Percentiles rank a stretch among this genome's conserved stretches.
phyloP scores from a whole-genome alignment of 2,113 vertebrate species.

The Indri indri region DNA sequence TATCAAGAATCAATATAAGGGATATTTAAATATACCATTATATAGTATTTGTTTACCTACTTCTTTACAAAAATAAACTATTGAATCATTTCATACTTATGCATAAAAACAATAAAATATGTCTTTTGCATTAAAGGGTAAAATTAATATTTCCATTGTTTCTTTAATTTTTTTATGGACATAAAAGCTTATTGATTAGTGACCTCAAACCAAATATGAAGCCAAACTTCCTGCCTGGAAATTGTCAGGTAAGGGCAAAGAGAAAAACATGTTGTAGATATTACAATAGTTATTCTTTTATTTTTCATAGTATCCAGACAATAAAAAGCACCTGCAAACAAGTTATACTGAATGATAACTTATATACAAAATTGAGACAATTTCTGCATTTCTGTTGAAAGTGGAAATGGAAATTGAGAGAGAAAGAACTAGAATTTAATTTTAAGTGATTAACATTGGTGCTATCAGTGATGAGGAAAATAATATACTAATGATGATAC shows the following conservation, averaged over 20 bases:
- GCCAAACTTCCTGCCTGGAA: slow-evolving; percentile 32
- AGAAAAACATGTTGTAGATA: background rate
- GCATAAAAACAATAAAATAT: background rate
- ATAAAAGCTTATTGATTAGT: background rate
- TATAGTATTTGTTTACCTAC: background rate
- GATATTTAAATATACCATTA: background rate
- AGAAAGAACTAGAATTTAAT: background rate
- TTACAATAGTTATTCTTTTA: background rate
- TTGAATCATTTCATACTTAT: background rate
- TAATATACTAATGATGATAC: background rate
- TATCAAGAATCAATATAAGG: background rate
- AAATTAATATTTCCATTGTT: slow-evolving; percentile 16
- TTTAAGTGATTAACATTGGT: background rate
- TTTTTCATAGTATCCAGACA: background rate
- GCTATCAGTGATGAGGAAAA: background rate
- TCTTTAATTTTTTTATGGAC: background rate
- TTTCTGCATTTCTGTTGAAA: background rate
- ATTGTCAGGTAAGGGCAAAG: background rate
- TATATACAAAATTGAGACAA: background rate
- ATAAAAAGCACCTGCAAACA: background rate
- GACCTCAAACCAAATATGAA: background rate
- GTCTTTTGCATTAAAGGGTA: background rate
- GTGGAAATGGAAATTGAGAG: background rate
- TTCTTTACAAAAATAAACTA: slow-evolving; percentile 4
- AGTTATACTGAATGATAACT: background rate